These are phyloP conservation scores for Enteromius argenteus DNA, from an alignment of 2,797 vertebrate species.

Conservation along the genomic window DNA sequence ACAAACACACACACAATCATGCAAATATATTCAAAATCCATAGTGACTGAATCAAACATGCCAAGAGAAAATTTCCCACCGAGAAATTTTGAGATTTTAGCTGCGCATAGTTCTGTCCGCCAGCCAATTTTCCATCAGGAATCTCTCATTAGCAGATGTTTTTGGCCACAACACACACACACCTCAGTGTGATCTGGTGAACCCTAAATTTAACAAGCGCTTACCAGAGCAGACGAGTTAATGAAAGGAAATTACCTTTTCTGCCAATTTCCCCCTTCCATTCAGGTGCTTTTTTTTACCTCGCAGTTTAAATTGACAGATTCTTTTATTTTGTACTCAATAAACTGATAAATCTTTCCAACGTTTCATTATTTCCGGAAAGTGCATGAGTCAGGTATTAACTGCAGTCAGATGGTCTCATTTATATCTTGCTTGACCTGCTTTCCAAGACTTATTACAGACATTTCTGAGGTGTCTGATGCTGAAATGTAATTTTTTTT, in stretches of 20 bases:
- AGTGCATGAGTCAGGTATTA: constrained; percentile 39
- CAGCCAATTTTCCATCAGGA: constrained; percentile 72
- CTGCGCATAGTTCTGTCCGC: constrained; percentile 39
- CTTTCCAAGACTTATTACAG: constrained; percentile 53
- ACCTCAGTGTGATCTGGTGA: constrained; percentile 74
- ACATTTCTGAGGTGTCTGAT: constrained; percentile 77
- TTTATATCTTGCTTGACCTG: constrained; percentile 51
- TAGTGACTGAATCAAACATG: constrained; percentile 42
- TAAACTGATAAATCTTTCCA: constrained; percentile 2
- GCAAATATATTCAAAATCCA: constrained; percentile 43
- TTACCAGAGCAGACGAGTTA: constrained; percentile 89
- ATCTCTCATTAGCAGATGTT: constrained; percentile 89
- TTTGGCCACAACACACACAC: constrained; percentile 72
- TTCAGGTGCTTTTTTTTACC: constrained; percentile 74
- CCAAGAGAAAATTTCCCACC: constrained; percentile 55
- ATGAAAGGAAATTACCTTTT: constrained; percentile 91
- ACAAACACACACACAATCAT: constrained; percentile 17
- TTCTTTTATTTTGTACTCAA: constrained; percentile 31
- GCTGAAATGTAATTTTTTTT: neutral
- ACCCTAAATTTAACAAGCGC: constrained; percentile 90
- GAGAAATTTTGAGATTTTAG: constrained; percentile 53
- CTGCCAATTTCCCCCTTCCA: constrained; percentile 77
- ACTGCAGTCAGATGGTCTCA: constrained; percentile 42
- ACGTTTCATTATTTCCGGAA: neutral
- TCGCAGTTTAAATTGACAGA: constrained; percentile 69